A percentile compares a stretch with the other conserved stretches of the same genome.
These are phyloP conservation scores for Aradophagus sp. DNA, from an alignment of 1,140 invertebrate genomes.

Conservation along the genomic window DNA sequence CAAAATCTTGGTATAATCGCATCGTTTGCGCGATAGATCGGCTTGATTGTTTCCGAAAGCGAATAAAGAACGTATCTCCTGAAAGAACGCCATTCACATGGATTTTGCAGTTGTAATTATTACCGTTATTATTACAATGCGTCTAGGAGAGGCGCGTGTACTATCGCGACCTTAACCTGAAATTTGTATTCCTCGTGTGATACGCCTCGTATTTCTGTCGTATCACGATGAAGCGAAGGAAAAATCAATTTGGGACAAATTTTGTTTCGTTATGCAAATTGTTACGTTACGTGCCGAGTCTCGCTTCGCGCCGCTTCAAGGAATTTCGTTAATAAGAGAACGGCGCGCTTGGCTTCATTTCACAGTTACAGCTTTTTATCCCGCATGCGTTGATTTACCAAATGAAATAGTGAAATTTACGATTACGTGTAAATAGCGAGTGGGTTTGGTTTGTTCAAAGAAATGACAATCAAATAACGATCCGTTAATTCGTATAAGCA, in stretches of 20 bases:
- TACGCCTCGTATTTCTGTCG: neutral
- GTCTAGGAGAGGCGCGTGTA: conserved; percentile 33
- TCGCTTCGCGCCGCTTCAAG: conserved; percentile 12
- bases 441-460: conserved; percentile 25
- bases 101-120: conserved; percentile 15
- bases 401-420: too few species aligned
- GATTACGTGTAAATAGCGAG: conserved; percentile 16
- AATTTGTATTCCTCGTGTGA: conserved; percentile 25
- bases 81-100: conserved; percentile 18
- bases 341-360: conserved; percentile 25
- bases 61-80: conserved; percentile 19
- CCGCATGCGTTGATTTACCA: too few species aligned
- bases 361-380: conserved; percentile 14
- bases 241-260: conserved; percentile 38
- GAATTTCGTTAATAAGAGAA: too few species aligned
- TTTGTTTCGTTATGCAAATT: conserved; percentile 32
- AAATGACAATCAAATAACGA: too few species aligned
- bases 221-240: conserved; percentile 26
- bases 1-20: conserved; percentile 46
- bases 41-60: conserved; percentile 22
- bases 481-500: too few species aligned
- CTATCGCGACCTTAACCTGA: conserved; percentile 44
- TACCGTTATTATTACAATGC: too few species aligned
- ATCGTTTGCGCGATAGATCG: conserved; percentile 17
- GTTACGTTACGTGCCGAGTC: too few species aligned